Percentiles rank a stretch among this genome's conserved stretches.
These are phyloP conservation scores for Hirundo rustica DNA, from an alignment of 2,797 vertebrate genomes.

Conservation along the genomic window DNA sequence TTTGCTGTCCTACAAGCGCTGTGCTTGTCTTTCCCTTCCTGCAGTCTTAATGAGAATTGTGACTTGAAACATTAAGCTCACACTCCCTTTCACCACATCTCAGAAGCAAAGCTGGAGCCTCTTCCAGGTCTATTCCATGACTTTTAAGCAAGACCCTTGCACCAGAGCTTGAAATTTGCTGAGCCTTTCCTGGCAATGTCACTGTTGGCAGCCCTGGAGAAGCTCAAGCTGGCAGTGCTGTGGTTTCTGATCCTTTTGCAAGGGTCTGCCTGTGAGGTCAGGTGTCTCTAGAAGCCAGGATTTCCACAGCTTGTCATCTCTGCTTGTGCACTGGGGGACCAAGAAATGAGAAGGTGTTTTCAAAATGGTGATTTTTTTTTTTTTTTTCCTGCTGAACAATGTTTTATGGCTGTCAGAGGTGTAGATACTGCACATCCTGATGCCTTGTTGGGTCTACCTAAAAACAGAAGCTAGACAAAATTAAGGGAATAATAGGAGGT, in stretches of 20 bases:
- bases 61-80: neutral
- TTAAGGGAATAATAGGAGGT: too few relatives aligned
- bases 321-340: neutral
- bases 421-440: neutral
- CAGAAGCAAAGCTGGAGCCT: neutral
- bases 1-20: neutral
- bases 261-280: neutral
- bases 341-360: neutral
- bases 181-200: neutral
- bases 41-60: neutral
- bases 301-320: neutral
- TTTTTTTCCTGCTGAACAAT: neutral
- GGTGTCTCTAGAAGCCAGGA: neutral
- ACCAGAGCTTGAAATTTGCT: neutral
- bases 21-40: neutral
- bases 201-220: neutral
- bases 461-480: neutral
- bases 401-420: neutral
- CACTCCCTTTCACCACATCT: neutral
- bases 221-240: rapidly evolving
- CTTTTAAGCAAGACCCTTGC: neutral
- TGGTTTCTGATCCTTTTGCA: neutral
- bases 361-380: neutral
- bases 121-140: neutral
- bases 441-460: neutral